Conservation (phyloP, 2,888 invertebrate genomes). For the Drosophila setosimentum region DNA sequence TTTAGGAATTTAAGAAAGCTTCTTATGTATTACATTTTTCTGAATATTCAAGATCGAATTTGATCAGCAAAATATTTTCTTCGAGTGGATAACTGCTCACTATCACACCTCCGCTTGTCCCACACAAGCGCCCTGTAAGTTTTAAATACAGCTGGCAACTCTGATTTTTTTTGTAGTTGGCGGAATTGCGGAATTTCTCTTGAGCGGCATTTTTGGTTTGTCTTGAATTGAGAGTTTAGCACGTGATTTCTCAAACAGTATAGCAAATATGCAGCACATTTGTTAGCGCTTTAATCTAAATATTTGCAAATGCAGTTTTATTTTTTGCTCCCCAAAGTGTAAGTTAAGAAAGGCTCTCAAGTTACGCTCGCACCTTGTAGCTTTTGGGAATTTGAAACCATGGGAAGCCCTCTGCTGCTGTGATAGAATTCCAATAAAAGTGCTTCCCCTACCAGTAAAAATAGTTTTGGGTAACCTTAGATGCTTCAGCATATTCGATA, state of each 20-base stretch:
- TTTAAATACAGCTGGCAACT: background rate
- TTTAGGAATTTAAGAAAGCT: too few species aligned
- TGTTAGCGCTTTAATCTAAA: background rate
- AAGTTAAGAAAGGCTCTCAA: conserved; percentile 30
- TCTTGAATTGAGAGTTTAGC: background rate
- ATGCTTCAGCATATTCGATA: conserved; percentile 18
- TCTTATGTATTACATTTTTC: too few species aligned
- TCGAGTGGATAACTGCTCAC: background rate
- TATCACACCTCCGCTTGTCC: too few species aligned
- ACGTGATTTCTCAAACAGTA: conserved; percentile 17
- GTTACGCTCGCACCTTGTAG: conserved; percentile 22
- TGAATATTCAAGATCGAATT: background rate
- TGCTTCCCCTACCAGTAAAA: conserved; percentile 49
- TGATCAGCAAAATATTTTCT: background rate
- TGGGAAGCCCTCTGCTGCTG: conserved; percentile 27
- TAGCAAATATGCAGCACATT: background rate
- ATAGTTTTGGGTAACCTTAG: conserved; percentile 51
- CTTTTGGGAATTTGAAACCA: conserved; percentile 34
- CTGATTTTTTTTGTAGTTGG: conserved; percentile 21
- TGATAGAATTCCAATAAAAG: background rate
- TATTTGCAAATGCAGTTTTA: conserved; percentile 9
- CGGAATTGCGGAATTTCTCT: background rate
- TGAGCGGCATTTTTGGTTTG: background rate
- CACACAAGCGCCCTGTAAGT: background rate
- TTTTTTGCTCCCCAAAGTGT: conserved; percentile 25